Evolutionary conservation across 2,888 invertebrate species (phyloP), one percentile per base, ranked within the genome.

Genomic region (Suillia variegata): DNA sequence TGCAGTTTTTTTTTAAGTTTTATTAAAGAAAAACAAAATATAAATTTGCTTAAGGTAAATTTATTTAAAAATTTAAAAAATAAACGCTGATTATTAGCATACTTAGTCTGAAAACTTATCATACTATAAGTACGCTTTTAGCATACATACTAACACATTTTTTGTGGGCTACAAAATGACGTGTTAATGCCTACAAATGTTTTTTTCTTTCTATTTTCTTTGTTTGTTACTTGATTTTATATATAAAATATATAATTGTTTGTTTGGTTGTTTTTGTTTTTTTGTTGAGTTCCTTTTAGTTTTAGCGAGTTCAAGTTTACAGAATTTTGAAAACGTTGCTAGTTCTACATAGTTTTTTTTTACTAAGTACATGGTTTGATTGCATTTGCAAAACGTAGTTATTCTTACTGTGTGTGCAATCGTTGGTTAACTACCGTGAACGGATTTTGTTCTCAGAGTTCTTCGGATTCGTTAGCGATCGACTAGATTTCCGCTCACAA

Each of bases 291-390:
- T 54, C 47, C 42, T 22, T n/a, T 45, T 66, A 64, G 54, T 38
- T 58, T 59, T 66, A 66, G 62, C 58, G 52, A 62, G 61, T 65
- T 65, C 53, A 48, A 60, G 62, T 73, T 67, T 56, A 53, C 56
- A 63, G 56, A 51, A 33, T 62, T 63, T 67, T 61, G 65, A 70
- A 75, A 73, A 76, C 70, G 77, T 78, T 78, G 77, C 77, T 78
- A 78, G 77, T 78, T 77, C 75, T 76, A 77, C 74, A 76, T 76
- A 70, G n/a, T n/a, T n/a, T n/a, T n/a, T n/a, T n/a, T n/a, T 65
- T 56, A 58, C 56, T 61, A 54, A 21, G 62, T 62, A 51, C 52
- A 49, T 56, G 22, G 21, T 54, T 51, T n/a, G n/a, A n/a, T n/a
- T n/a, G n/a, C n/a, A n/a, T n/a, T n/a, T n/a, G n/a, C n/a, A n/a